Base-by-base conservation (phyloP, 2,113 vertebrate genomes). In the Cynopterus brachyotis region DNA sequence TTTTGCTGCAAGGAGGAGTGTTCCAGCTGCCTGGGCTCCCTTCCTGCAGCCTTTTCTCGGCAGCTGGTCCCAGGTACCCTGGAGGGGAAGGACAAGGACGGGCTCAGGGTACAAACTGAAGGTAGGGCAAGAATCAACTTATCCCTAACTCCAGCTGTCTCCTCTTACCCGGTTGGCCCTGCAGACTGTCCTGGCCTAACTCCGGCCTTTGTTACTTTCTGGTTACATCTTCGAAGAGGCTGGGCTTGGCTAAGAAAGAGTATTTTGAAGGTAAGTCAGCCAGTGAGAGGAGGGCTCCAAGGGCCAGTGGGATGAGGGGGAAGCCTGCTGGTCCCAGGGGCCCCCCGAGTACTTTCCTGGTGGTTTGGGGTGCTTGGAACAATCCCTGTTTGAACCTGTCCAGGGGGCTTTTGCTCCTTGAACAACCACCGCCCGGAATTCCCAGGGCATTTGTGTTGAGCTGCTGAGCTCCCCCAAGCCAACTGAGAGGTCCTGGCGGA, bases 251-350 rank as follows among this genome's bases (percentile, higher is more conserved):
- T 16, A 20, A 35, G 45, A 67, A 90, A 92, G 78, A 75, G 37
- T 17, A 67, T 50, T 83, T 76, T 84, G 92, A 86, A 96, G 97
- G 96, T 96, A 78, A 96, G 96, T 53, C 42, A 5, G 96, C 59
- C 42, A 5, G 59, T 1, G 4, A 70, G 55, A 80, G 42, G 30
- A 79, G n/a, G 9, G 11, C 50, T 22, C 11, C 40, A 8, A 3
- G 15, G 22, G 60, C 69, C 59, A 37, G 81, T 0, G 40, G 64
- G 70, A 37, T 32, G 85, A 35, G n/a, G 35, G 19, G 16, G 72
- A 20, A 12, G 75, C 37, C 66, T 42, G 37, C 5, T 40, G 24
- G 83, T 15, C 69, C 28, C 24, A 22, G 66, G 42, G 62, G 4
- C 53, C 60, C 40, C n/a, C 35, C 45, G 47, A 53, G 9, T 24